Evolutionary conservation across 2,797 vertebrate genomes (phyloP), one percentile per base, ranked within the genome.

Genomic region (Centropyge bicolor): DNA sequence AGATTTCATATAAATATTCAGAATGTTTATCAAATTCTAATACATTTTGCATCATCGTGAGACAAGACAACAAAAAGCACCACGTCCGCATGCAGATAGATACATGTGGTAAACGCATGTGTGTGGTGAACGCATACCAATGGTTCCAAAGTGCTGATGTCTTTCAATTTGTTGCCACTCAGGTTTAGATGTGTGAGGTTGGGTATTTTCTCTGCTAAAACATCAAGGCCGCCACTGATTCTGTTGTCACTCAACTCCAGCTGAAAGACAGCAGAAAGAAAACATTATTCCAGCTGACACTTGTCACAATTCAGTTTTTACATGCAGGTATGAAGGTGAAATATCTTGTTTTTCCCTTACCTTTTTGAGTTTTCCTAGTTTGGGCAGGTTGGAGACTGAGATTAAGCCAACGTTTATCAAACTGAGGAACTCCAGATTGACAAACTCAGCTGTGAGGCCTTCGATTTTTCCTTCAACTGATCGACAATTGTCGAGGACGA

Each of bases 81-180:
- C 13, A 38, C 8, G 17, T 61, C 10, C 41, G 49, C 48, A 20
- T 55, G 20, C 31, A 48, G 1, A 65, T 57, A 14, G 17, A 35
- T 31, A 5, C 22, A 8, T 31, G 48, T 20, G 10, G 4, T 10
- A 12, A 13, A 2, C 19, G 20, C 9, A 12, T 6, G 12, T 40
- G 17, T 27, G 22, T 8, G 7, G 35, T 5, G 17, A 4, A 6
- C 17, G 67, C 96, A 82, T 94, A 98, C 97, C 97, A 98, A 95
- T 8, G 97, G 97, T 88, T 98, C 97, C 96, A 98, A 95, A 17
- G 97, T 97, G 92, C 97, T 97, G 94, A 98, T 97, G 90, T 98
- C 97, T 94, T 97, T 98, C 94, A 98, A 96, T 93, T 97, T 97
- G 94, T 98, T 98, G 88, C 97, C 97, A 82, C 97, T 98, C 90